A percentile compares a stretch with the other conserved stretches of the same genome.
Conservation (phyloP, 35 echinoderm and acorn worm genomes). For the Eucidaris tribuloides region DNA sequence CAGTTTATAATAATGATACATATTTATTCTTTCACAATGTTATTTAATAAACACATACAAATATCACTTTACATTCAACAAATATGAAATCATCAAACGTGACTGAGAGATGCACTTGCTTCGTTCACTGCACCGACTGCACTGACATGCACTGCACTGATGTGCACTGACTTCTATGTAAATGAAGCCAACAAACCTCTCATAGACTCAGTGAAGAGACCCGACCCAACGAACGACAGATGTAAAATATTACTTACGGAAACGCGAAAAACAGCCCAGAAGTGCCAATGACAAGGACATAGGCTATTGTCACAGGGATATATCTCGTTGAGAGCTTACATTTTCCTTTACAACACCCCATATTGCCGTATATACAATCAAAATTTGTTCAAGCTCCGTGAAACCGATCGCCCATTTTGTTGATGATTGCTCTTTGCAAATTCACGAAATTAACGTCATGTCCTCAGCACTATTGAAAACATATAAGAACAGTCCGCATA, state of each 20-base stretch:
- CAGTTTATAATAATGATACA: too few species aligned
- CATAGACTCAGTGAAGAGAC: background rate
- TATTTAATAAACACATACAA: too few species aligned
- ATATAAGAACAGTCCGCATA: too few species aligned
- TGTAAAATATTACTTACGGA: conserved; percentile 75
- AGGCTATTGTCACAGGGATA: conserved; percentile 80
- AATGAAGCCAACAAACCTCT: background rate
- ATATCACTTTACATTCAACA: background rate
- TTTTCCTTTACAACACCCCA: conserved; percentile 61
- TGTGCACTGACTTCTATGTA: background rate
- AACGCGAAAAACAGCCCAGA: conserved; percentile 74
- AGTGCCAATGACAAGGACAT: conserved; percentile 59
- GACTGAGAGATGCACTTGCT: background rate
- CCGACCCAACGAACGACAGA: too few species aligned
- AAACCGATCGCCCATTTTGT: conserved; percentile 21
- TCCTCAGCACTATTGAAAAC: too few species aligned
- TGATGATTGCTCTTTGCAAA: background rate
- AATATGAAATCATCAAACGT: background rate
- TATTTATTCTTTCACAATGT: too few species aligned
- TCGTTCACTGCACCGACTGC: background rate
- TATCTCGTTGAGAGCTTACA: conserved; percentile 79
- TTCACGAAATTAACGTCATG: too few species aligned
- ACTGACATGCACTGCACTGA: background rate
- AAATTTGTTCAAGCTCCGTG: background rate
- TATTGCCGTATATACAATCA: background rate